A percentile compares a stretch with the other conserved stretches of the same genome.
Conservation (phyloP, 2,797 vertebrate genomes). For the Catharus ustulatus region DNA sequence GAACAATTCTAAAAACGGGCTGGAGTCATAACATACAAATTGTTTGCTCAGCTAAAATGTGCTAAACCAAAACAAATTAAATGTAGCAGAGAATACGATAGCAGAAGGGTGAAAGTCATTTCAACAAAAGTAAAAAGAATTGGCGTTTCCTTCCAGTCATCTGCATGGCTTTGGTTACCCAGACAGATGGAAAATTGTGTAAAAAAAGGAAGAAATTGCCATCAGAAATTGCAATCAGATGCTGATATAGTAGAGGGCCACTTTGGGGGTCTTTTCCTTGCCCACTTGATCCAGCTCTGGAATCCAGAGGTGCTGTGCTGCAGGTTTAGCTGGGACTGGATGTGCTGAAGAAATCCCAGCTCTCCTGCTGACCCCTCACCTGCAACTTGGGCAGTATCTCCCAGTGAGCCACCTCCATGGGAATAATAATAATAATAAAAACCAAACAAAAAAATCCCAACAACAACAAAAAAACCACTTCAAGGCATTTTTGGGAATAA, state of each 20-base stretch:
- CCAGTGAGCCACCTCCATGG: accelerated
- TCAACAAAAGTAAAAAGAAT: slow-evolving; percentile 35
- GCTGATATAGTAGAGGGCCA: not conserved
- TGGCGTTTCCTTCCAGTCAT: not conserved
- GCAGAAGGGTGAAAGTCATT: slow-evolving; percentile 57
- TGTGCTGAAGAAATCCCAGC: not conserved
- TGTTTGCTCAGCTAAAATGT: slow-evolving; percentile 65
- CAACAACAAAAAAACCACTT: not conserved
- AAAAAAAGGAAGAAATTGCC: slow-evolving; percentile 5
- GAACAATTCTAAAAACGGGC: slow-evolving; percentile 16
- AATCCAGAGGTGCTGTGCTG: not conserved
- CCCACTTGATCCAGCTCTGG: not conserved
- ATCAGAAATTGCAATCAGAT: slow-evolving; percentile 11
- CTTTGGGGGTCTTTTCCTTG: not conserved
- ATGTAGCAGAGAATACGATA: slow-evolving; percentile 29
- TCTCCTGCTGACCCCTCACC: not conserved
- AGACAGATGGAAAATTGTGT: not conserved
- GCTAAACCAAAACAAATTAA: slow-evolving; percentile 68
- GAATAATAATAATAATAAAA: not conserved
- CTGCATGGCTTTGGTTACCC: slow-evolving; percentile 18
- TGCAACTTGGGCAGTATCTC: not conserved
- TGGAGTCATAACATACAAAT: slow-evolving; percentile 52
- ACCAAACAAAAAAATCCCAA: no score
- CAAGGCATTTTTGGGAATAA: not conserved
- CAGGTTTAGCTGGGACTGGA: not conserved